Evolutionary conservation across 2,888 invertebrate species (phyloP), one percentile per base, ranked within the genome.

Genomic region (Lasioglossum leucozonium): DNA sequence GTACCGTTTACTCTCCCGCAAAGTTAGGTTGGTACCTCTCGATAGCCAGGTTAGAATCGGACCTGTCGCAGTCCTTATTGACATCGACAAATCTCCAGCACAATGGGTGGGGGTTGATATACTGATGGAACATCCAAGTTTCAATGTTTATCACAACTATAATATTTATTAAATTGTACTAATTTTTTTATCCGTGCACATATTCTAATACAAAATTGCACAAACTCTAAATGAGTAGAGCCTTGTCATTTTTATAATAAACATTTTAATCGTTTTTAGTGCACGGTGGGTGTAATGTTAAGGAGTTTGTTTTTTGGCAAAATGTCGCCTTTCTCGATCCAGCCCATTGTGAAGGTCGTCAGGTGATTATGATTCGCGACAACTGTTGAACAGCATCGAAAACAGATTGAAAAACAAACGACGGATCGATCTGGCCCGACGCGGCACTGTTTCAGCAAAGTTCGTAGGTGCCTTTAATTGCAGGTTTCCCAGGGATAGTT

Each of bases 31-130:
- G 62, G 81, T 81, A 65, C 77, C 79, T 76, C 84, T 77, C 76
- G 82, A 86, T 89, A 34, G 85, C 82, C 85, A 89, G 84, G 88
- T 87, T 85, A 84, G 84, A 87, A 82, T 86, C 84, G 87, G 84
- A 83, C 76, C 86, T 75, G 80, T 84, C 84, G 62, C 73, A 67
- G 82, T 78, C 88, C 91, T 92, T 93, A 92, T 93, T 93, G 92
- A 88, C 91, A 91, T 93, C 93, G 93, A 93, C 92, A 93, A 93
- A 91, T 87, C 34, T 34, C 65, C 88, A 90, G 90, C 84, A 44
- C n/a, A n/a, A 69, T 11, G 79, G 58, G 22, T 10, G 74, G 85
- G 34, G 26, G 3, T 3, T 58, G 26, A 51, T 51, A 10, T 51
- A 51, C 10, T 22, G 51, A 2, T 10, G 22, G 51, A 51, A 22